Percentiles rank a stretch among this genome's conserved stretches.
Evolutionary conservation across 2,797 vertebrate genomes (phyloP).

Genomic region (Ibycter americanus): DNA sequence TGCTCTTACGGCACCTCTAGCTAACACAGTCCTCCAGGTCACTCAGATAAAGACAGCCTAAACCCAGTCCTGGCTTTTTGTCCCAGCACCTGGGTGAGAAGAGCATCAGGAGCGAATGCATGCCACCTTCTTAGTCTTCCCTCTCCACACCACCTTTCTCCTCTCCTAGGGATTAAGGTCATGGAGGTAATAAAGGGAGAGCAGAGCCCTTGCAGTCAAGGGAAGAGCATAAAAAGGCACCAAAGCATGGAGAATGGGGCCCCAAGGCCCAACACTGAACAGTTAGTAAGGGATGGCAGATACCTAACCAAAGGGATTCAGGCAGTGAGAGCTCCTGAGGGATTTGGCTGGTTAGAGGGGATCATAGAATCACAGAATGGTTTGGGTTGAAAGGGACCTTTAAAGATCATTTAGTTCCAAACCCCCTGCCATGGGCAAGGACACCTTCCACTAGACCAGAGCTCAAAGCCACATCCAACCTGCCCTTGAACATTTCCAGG

Average conservation of each 20-base stretch:
- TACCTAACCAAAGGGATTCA: background rate
- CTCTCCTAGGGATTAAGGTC: background rate
- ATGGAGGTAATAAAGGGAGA: background rate
- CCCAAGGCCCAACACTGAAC: background rate
- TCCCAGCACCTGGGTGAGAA: background rate
- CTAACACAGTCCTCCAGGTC: background rate
- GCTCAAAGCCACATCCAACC: no score
- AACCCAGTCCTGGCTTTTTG: background rate
- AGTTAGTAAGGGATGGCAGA: background rate
- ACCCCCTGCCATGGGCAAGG: no score
- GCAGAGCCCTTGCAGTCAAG: background rate
- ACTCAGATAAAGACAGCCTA: background rate
- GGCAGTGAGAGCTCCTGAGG: background rate
- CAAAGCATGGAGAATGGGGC: background rate
- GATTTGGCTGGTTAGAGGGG: background rate
- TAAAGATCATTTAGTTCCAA: no score
- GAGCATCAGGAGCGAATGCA: background rate
- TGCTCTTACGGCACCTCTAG: background rate
- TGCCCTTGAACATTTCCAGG: no score
- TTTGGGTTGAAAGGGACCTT: no score
- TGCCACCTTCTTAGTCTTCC: background rate
- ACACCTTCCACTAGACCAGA: no score
- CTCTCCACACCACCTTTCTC: background rate
- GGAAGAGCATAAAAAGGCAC: background rate
- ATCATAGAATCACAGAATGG: background rate